These are phyloP conservation scores for Shinisaurus crocodilurus DNA, from an alignment of 2,113 vertebrate species.

Conservation along the genomic window DNA sequence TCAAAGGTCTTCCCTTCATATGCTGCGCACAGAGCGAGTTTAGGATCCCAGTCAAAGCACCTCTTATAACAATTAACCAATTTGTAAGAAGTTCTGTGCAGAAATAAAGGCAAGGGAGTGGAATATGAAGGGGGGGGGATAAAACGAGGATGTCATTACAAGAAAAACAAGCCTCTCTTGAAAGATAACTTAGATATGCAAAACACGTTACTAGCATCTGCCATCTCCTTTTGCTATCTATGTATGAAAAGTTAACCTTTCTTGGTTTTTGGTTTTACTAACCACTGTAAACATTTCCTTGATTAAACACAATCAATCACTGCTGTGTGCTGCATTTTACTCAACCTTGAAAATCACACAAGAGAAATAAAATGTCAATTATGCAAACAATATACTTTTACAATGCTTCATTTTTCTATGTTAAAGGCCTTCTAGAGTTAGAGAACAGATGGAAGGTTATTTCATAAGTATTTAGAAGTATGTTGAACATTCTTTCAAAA, in stretches of 20 bases:
- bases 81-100: neutral
- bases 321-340: neutral
- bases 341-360: neutral
- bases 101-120: neutral
- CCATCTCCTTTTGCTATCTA: slow-evolving; percentile 20
- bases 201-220: neutral
- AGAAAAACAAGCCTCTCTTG: neutral
- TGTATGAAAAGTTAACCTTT: slow-evolving; percentile 5
- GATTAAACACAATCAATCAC: neutral
- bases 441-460: slow-evolving; percentile 7
- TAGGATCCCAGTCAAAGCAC: neutral
- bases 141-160: neutral
- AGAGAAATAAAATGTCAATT: slow-evolving; percentile 1
- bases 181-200: neutral
- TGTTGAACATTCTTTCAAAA: slow-evolving; percentile 6
- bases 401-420: neutral
- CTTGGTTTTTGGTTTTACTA: slow-evolving; percentile 8
- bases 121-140: neutral
- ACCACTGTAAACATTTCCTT: slow-evolving; percentile 26
- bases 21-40: neutral
- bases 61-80: neutral
- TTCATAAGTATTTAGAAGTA: neutral
- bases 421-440: slow-evolving; percentile 8
- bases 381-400: neutral
- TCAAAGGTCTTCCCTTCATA: neutral